Percentiles rank a stretch among this genome's conserved stretches.
Evolutionary conservation across 1,140 invertebrate species (phyloP).

Genomic region (Plodia interpunctella): DNA sequence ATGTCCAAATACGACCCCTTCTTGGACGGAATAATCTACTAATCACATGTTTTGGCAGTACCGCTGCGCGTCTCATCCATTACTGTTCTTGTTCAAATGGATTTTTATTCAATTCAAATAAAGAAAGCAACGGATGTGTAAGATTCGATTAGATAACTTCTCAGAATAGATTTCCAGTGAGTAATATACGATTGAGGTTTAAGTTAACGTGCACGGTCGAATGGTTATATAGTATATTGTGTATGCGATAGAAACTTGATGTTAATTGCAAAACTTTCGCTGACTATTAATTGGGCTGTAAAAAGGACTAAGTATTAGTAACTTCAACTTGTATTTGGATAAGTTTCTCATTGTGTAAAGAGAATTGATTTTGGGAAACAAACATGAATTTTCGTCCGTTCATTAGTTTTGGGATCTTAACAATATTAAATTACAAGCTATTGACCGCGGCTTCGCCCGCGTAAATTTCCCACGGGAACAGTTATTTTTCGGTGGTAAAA

Average conservation of each 20-base stretch:
- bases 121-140: constrained; percentile 16
- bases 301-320: neutral
- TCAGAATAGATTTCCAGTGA: constrained; percentile 6
- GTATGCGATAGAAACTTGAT: constrained; percentile 27
- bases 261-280: constrained; percentile 13
- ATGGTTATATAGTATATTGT: constrained; percentile 26
- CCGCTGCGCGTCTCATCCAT: constrained; percentile 11
- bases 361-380: neutral
- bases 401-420: too few relatives aligned
- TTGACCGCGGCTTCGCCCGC: too few relatives aligned
- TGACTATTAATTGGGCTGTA: constrained; percentile 9
- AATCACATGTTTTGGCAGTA: constrained; percentile 4
- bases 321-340: neutral
- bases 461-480: too few relatives aligned
- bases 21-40: constrained; percentile 16
- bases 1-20: constrained; percentile 28
- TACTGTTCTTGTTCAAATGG: constrained; percentile 1
- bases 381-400: too few relatives aligned
- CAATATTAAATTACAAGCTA: too few relatives aligned
- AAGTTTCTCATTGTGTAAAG: neutral
- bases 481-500: too few relatives aligned
- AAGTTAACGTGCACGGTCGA: constrained; percentile 23
- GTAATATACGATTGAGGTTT: constrained; percentile 29
- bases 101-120: neutral
- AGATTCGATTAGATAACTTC: neutral